Evolutionary conservation across 2,113 vertebrate genomes (phyloP), one percentile per base, ranked within the genome.

Genomic region (Catharus fuscescens): DNA sequence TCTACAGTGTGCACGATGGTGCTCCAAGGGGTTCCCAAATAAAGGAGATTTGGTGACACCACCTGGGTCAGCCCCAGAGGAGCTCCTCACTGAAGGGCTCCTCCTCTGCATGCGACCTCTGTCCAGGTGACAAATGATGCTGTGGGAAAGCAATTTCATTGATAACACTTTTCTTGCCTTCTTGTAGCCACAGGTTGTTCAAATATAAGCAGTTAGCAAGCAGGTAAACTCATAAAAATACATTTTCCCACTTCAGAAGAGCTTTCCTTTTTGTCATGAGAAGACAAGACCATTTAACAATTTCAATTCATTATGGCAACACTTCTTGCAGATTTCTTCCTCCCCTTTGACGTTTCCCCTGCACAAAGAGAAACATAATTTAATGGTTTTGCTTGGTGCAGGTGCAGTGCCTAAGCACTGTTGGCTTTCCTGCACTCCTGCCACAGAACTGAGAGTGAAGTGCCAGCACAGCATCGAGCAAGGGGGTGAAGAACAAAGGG

Each of bases 361-460:
- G 42, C 77, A 92, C 56, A 73, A 81, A 94, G 45, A 79, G 45
- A 96, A 84, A 86, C 48, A 50, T 45, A 53, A 77, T 42, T 80
- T 59, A 40, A 86, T 36, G 12, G 47, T 94, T 96, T 84, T 57
- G 64, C 84, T 91, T 72, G 84, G 73, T 82, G 61, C 85, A 95
- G 92, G 89, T 96, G 89, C 85, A 83, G 54, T 52, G 71, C 71
- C 50, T 64, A 20, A 90, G 89, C 72, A 86, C 72, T 88, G 70
- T 5, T 93, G 79, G 88, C 70, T 92, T 60, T 54, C 74, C 18
- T 5, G 84, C 91, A 81, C 64, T 74, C 45, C 72, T 92, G 71
- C 92, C 90, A 83, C 64, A 34, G 31, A 52, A 70, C 84, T 81
- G 57, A 61, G 91, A 90, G 71, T 3, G 90, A 50, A 47, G 65